Base-by-base conservation (phyloP, 2,888 invertebrate species). In the Ichneumon xanthorius region DNA sequence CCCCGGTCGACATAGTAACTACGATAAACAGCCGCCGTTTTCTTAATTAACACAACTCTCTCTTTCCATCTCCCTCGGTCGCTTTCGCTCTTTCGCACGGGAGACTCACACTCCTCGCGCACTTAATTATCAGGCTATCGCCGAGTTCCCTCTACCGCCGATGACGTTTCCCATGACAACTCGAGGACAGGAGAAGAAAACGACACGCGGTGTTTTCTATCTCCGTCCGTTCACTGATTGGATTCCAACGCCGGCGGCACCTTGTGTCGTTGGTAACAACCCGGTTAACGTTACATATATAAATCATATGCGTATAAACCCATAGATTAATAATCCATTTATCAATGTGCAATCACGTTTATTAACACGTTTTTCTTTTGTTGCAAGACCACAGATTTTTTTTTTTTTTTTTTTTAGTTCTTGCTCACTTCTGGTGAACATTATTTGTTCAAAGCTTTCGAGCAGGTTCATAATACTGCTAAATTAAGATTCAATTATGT, bases 11-110 rank as follows among this genome's bases (percentile, higher is more conserved):
- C 83, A 77, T 14, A 70, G 55, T 19, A 82, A 80, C 75, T 65
- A n/a, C 65, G 55, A 82, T 87, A 86, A 86, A 79, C 61, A 77
- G 76, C 67, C 63, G 55, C 72, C 72, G 73, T 82, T 81, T 80
- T 78, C 79, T 72, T 82, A 71, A 76, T 84, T 80, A 80, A 80
- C 72, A 40, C 81, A 9, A 67, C 76, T 83, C 72, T 73, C 72
- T 61, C 48, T 50, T 14, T 22, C 53, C 45, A 14, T 73, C 72
- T 61, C 48, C 40, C 19, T 16, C 53, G 3, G 14, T 67, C 30
- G 16, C 45, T 65, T 14, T 30, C 45, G 65, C 19, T 53, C 45
- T 67, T 22, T 45, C 33, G 2, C 19, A n/a, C 40, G 37, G 37
- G 50, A n/a, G 50, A 22, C 70, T 16, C 50, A 11, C 50, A 50